phyloP scores from a whole-genome alignment of 2,888 invertebrate genomes.

The Caradrina kadenii region DNA sequence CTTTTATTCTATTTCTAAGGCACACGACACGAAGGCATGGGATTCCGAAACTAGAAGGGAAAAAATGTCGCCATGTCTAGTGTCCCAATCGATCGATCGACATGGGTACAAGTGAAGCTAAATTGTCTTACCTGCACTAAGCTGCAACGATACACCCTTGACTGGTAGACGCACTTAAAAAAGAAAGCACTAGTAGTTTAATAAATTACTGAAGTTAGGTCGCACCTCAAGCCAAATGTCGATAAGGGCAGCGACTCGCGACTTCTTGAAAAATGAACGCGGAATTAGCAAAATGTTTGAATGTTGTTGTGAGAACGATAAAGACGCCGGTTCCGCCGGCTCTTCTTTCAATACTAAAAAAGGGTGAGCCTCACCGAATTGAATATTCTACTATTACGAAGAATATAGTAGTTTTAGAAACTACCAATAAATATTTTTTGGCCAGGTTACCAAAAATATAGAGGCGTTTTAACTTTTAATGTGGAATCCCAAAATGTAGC shows the following conservation, averaged over 20 bases:
- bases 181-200: neutral
- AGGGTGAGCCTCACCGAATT: neutral
- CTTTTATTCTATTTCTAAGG: neutral
- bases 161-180: neutral
- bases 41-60: neutral
- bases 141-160: neutral
- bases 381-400: constrained; percentile 12
- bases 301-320: neutral
- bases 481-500: no score
- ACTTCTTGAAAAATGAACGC: neutral
- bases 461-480: no score
- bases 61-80: neutral
- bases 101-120: neutral
- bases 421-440: neutral
- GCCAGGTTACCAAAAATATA: no score
- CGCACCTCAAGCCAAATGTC: neutral
- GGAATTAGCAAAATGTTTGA: neutral
- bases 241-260: neutral
- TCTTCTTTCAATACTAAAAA: constrained; percentile 8
- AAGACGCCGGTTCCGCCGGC: neutral
- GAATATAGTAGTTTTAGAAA: neutral
- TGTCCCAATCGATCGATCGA: neutral
- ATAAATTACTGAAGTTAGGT: neutral
- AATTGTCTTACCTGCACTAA: neutral
- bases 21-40: neutral